phyloP scores from a whole-genome alignment of 2,797 vertebrate genomes.

The Lemur catta region DNA sequence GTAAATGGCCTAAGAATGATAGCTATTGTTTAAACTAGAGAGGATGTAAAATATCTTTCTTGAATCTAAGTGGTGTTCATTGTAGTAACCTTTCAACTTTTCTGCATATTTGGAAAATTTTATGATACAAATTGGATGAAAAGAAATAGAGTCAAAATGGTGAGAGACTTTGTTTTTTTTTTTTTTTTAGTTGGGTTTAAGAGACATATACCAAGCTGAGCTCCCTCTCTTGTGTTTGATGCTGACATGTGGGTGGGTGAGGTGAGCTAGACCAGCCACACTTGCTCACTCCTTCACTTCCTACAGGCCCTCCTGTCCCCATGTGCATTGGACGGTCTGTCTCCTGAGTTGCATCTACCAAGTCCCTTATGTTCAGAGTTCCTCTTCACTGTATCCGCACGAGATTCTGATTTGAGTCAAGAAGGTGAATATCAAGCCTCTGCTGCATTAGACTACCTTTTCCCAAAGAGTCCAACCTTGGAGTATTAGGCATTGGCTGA shows the following conservation, averaged over 20 bases:
- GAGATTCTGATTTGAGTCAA: not conserved
- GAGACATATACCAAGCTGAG: not conserved
- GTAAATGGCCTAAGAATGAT: not conserved
- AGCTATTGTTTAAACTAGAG: not conserved
- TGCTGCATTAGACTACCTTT: not conserved
- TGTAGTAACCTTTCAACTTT: not conserved
- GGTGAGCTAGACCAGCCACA: not conserved
- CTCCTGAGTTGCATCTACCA: not conserved
- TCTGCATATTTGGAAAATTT: not conserved
- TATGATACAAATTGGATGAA: not conserved
- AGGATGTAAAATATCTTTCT: not conserved
- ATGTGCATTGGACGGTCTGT: fast-evolving
- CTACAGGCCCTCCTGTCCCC: fast-evolving
- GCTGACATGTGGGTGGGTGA: not conserved
- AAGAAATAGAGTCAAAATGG: not conserved
- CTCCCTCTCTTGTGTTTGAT: not conserved
- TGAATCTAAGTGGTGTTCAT: not conserved
- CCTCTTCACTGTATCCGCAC: not conserved
- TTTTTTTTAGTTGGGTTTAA: not conserved
- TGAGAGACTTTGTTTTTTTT: not conserved
- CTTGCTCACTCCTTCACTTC: no score
- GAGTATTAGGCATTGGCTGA: not conserved
- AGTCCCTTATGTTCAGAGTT: not conserved
- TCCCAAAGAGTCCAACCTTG: not conserved
- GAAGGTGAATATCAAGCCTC: not conserved